These are phyloP conservation scores for Merops nubicus DNA, from an alignment of 2,113 vertebrate genomes.

Conservation along the genomic window DNA sequence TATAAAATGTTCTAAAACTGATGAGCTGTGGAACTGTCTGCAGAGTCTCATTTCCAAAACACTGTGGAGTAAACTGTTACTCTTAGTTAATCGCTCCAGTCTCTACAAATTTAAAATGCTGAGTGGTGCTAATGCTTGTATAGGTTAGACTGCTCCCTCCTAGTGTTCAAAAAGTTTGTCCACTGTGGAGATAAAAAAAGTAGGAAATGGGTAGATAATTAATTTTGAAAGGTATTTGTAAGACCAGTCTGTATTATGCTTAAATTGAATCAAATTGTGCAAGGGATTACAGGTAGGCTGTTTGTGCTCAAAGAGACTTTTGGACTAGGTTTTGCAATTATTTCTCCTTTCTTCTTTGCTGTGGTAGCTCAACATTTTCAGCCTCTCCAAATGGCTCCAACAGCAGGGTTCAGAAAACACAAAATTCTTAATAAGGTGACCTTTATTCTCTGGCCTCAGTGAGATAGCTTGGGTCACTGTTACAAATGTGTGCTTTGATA, in stretches of 20 bases:
- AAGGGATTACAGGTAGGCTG: background rate
- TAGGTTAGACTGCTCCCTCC: background rate
- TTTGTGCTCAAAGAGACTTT: background rate
- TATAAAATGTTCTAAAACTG: constrained; percentile 50
- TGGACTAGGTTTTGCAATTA: background rate
- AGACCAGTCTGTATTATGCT: background rate
- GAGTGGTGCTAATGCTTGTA: background rate
- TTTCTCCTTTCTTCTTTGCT: background rate
- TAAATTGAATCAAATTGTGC: background rate
- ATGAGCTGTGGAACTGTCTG: constrained; percentile 12
- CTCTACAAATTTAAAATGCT: background rate
- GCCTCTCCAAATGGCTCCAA: background rate
- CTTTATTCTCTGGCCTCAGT: background rate
- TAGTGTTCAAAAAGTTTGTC: background rate
- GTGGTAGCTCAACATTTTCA: background rate
- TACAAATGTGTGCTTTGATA: background rate
- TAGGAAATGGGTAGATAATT: constrained; percentile 13
- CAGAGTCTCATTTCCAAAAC: background rate
- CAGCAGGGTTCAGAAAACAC: background rate
- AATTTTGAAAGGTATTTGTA: constrained; percentile 16
- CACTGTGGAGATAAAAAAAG: background rate
- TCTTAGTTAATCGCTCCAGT: constrained; percentile 4
- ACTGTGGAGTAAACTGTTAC: constrained; percentile 12
- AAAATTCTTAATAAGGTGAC: background rate
- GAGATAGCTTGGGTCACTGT: background rate